A percentile compares a stretch with the other conserved stretches of the same genome.
Evolutionary conservation across 2,113 vertebrate genomes (phyloP).

Genomic region (Charina bottae): DNA sequence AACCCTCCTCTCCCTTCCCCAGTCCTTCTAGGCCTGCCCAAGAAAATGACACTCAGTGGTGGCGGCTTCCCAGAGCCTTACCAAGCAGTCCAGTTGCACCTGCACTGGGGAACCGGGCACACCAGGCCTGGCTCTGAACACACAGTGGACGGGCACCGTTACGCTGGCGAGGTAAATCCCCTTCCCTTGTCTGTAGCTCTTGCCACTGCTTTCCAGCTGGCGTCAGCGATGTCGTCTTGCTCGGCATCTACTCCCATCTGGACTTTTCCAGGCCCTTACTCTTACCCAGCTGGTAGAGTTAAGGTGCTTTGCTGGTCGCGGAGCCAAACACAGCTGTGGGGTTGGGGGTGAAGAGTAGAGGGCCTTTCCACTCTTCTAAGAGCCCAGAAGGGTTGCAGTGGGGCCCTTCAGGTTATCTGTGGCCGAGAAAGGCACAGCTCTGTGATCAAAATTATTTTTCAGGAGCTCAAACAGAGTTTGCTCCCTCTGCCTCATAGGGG

Average conservation of each 20-base stretch:
- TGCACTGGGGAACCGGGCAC: conserved; percentile 73
- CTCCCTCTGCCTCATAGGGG: background rate
- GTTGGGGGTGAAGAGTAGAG: background rate
- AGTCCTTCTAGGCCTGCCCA: conserved; percentile 73
- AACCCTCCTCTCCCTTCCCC: background rate
- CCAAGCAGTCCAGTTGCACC: conserved; percentile 73
- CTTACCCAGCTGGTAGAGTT: background rate
- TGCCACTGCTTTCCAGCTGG: too few species aligned
- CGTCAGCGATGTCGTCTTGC: background rate
- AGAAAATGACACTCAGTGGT: conserved; percentile 61
- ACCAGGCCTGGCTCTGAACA: conserved; percentile 71
- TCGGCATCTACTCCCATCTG: background rate
- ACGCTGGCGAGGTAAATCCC: conserved; percentile 73
- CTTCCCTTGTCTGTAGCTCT: background rate
- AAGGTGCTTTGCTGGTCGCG: background rate
- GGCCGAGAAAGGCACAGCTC: background rate
- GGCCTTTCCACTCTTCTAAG: background rate
- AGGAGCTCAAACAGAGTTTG: background rate
- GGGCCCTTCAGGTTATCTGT: background rate
- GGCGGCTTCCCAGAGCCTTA: conserved; percentile 72
- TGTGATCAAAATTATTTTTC: background rate
- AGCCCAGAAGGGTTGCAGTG: background rate
- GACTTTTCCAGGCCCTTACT: too few species aligned
- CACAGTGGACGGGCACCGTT: conserved; percentile 64
- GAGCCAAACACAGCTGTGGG: background rate